Evolutionary conservation across 2,888 invertebrate genomes (phyloP), one percentile per base, ranked within the genome.

Genomic region (Nesidiocoris tenuis): DNA sequence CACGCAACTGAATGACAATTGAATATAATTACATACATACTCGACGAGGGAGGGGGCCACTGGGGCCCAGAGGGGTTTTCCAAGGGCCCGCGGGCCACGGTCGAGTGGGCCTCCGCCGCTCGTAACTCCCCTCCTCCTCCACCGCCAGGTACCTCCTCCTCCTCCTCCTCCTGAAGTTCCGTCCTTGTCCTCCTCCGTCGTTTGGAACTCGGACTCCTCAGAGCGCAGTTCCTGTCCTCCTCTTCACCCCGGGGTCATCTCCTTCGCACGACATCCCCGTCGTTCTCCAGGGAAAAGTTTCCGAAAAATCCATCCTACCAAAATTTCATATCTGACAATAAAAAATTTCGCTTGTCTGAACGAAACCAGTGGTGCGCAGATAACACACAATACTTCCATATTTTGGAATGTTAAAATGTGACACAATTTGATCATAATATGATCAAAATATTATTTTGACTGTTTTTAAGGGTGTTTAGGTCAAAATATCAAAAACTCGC

Each of bases 1-100:
- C 74, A 75, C 74, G 74, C 74, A 75, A 75, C 66, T 39, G 65
- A 75, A 75, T 75, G 74, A 75, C 74, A 75, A 75, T 75, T 75
- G 74, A 75, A 75, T 75, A 75, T 75, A 75, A 75, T 75, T 75
- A 75, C 74, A 66, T n/a, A n/a, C 65, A 57, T 56, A 59, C 65
- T 19, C 24, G 59, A 67, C n/a, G 59, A 23, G 19, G 22, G 63
- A 23, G 39, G 16, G 68, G 21, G 59, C 9, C 2, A 19, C n/a
- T 12, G 61, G 59, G 18, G 61, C 39, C 39, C 39, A 61, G 22
- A 54, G 19, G 72, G 54, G 61, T 39, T 39, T 39, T 39, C 39
- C 39, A 12, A 39, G 72, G 19, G 22, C 39, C 23, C 7, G 61
- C 25, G 66, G 65, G 74, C 56, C 21, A 75, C 74, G 74, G 74